Conservation (phyloP, 2,888 invertebrate genomes). For the Bursaphelenchus okinawaensis region DNA sequence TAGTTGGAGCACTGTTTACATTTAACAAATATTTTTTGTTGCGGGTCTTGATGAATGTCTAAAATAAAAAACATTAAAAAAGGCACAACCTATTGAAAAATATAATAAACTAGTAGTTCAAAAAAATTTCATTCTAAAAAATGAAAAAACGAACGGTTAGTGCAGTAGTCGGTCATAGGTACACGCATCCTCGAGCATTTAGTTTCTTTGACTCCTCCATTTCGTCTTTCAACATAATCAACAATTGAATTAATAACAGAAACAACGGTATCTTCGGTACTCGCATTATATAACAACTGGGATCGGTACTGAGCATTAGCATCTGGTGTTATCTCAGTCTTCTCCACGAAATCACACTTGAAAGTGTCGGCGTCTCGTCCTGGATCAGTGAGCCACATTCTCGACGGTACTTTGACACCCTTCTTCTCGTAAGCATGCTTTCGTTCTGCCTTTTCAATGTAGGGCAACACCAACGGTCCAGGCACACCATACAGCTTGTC, state of each 20-base stretch:
- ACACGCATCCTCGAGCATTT: neutral
- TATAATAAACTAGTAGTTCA: too few relatives aligned
- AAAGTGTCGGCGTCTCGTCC: neutral
- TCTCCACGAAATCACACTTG: neutral
- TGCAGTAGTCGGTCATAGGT: constrained; percentile 9
- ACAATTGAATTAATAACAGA: neutral
- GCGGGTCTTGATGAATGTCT: constrained; percentile 1
- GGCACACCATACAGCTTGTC: constrained; percentile 4
- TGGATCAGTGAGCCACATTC: neutral
- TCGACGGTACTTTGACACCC: neutral
- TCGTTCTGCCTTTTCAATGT: neutral
- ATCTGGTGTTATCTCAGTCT: neutral
- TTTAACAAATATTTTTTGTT: neutral
- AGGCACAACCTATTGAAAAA: neutral
- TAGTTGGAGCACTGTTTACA: constrained; percentile 1
- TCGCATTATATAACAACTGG: neutral
- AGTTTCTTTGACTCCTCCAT: neutral
- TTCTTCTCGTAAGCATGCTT: neutral
- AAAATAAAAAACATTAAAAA: neutral
- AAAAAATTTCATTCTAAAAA: neutral
- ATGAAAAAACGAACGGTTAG: constrained; percentile 1
- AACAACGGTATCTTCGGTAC: neutral
- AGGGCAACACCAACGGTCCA: neutral
- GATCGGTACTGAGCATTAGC: neutral
- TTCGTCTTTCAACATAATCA: constrained; percentile 2